phyloP scores from a whole-genome alignment of 1,140 invertebrate species.

The Drosophila quadrilineata region DNA sequence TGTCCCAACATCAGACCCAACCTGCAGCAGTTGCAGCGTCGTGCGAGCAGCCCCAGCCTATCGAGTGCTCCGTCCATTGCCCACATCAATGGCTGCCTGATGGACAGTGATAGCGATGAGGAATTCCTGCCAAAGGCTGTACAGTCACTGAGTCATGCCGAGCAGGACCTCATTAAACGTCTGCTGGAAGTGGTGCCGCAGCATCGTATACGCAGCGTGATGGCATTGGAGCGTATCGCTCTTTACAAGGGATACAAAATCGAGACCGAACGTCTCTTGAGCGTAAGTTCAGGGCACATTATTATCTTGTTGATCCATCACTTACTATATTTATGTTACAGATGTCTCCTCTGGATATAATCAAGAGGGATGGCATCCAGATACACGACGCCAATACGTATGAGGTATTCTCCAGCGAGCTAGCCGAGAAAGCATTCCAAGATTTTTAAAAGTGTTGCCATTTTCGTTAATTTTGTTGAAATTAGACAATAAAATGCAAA shows the following conservation, averaged over 20 bases:
- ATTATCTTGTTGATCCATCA: not conserved
- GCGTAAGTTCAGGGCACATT: constrained; percentile 35
- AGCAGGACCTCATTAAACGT: constrained; percentile 81
- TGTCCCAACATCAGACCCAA: constrained; percentile 40
- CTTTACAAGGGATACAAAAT: constrained; percentile 82
- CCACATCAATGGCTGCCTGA: too few relatives aligned
- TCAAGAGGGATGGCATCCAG: constrained; percentile 41
- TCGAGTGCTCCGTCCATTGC: too few relatives aligned
- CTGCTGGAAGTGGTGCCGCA: constrained; percentile 81
- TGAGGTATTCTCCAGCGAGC: constrained; percentile 20
- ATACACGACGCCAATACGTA: constrained; percentile 27
- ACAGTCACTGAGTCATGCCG: constrained; percentile 36
- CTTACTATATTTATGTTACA: constrained; percentile 2
- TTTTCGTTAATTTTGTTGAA: too few relatives aligned
- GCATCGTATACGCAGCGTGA: constrained; percentile 81
- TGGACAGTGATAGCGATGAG: too few relatives aligned
- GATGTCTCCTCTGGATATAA: constrained; percentile 51
- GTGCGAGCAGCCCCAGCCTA: too few relatives aligned
- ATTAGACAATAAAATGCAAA: too few relatives aligned
- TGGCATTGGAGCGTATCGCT: constrained; percentile 81
- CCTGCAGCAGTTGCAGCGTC: too few relatives aligned
- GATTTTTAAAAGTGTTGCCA: too few relatives aligned
- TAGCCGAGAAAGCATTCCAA: constrained; percentile 53
- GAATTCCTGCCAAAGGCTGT: too few relatives aligned
- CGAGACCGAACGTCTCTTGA: constrained; percentile 47